Evolutionary conservation across 2,888 invertebrate species (phyloP).

Genomic region (Cephalotes varians): DNA sequence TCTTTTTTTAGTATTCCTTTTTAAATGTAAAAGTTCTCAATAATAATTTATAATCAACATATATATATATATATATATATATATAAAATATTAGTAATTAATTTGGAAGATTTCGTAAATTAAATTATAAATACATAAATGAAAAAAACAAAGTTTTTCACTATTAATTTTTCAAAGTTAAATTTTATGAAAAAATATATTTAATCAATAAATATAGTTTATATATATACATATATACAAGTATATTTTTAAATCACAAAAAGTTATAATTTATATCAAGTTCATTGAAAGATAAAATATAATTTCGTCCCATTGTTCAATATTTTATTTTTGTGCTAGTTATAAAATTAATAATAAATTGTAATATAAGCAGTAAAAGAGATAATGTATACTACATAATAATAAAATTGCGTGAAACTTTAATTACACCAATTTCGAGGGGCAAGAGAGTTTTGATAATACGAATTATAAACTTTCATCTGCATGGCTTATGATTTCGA

Average conservation of each 20-base stretch:
- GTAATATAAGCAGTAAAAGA: neutral
- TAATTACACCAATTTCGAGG: constrained; percentile 26
- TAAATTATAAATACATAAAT: neutral
- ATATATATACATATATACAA: neutral
- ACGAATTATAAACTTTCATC: constrained; percentile 37
- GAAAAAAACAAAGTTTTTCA: neutral
- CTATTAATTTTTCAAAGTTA: neutral
- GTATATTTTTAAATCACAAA: neutral
- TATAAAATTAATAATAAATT: neutral
- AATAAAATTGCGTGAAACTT: constrained; percentile 20
- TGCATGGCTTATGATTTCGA: constrained; percentile 44
- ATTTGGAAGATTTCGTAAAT: neutral
- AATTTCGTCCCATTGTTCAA: neutral
- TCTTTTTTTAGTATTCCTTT: neutral
- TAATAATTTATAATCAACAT: neutral
- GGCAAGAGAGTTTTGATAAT: constrained; percentile 35
- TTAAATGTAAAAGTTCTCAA: neutral
- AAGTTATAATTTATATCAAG: neutral
- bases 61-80: too few relatives aligned
- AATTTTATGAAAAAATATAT: neutral
- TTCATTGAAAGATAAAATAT: neutral
- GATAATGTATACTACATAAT: neutral
- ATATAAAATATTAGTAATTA: neutral
- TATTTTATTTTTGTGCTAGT: neutral
- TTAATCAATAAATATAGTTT: neutral